A percentile compares a stretch with the other conserved stretches of the same genome.
These are phyloP conservation scores for Anolis carolinensis DNA, from an alignment of 2,113 vertebrate genomes.

Conservation along the genomic window DNA sequence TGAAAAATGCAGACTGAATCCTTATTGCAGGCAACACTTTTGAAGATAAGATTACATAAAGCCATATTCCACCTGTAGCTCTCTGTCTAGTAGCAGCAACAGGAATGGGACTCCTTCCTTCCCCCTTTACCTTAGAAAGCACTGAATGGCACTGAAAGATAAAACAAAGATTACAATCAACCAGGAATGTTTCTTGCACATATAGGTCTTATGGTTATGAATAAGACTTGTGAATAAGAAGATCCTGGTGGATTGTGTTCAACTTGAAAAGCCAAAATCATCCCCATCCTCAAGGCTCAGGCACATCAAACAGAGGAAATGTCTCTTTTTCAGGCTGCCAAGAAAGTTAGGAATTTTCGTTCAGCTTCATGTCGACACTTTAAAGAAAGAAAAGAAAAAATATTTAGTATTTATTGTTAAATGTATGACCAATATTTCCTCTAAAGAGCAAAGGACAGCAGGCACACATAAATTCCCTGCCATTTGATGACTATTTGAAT, in stretches of 20 bases:
- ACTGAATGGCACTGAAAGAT: slow-evolving; percentile 53
- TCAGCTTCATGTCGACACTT: slow-evolving; percentile 75
- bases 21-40: slow-evolving; percentile 37
- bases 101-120: background rate
- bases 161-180: slow-evolving; percentile 30
- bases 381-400: background rate
- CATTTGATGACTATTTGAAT: too few species aligned
- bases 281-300: slow-evolving; percentile 29
- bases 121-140: slow-evolving; percentile 44
- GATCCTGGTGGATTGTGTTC: background rate
- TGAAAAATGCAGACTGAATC: slow-evolving; percentile 43
- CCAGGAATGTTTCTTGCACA: background rate
- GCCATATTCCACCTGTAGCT: background rate
- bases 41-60: slow-evolving; percentile 32
- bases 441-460: background rate
- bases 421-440: background rate
- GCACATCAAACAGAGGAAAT: slow-evolving; percentile 17
- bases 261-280: slow-evolving; percentile 31
- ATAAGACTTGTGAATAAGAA: background rate
- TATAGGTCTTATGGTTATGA: background rate
- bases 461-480: background rate
- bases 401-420: background rate
- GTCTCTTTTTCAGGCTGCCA: slow-evolving; percentile 48
- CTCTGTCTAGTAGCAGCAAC: slow-evolving; percentile 22
- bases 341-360: slow-evolving; percentile 59